A percentile compares a stretch with the other conserved stretches of the same genome.
These are phyloP conservation scores for Trissolcus brochymenae DNA, from an alignment of 2,888 invertebrate species.

Conservation along the genomic window DNA sequence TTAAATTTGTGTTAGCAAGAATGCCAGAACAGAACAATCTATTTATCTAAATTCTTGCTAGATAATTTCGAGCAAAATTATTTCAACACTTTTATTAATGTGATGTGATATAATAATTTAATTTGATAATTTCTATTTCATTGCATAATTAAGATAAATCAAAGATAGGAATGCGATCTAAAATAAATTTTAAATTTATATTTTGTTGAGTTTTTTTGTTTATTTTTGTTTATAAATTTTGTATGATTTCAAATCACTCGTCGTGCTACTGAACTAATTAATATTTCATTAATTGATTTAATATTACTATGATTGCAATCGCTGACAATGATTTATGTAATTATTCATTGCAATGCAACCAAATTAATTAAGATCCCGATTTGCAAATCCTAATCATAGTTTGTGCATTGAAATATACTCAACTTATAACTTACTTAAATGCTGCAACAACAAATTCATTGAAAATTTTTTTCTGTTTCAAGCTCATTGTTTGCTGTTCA, in stretches of 20 bases:
- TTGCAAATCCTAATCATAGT: constrained; percentile 17
- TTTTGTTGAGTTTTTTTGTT: too few relatives aligned
- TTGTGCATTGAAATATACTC: constrained; percentile 1
- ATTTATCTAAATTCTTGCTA: constrained; percentile 6
- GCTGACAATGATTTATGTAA: constrained; percentile 24
- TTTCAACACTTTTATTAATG: neutral
- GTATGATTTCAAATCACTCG: too few relatives aligned
- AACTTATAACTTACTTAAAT: too few relatives aligned
- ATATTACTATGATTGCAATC: constrained; percentile 13
- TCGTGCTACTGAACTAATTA: neutral
- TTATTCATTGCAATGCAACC: constrained; percentile 28
- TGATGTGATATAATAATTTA: too few relatives aligned
- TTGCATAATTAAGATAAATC: too few relatives aligned
- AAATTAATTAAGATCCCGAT: constrained; percentile 15
- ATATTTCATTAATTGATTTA: constrained; percentile 3
- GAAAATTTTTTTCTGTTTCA: too few relatives aligned
- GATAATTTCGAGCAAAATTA: constrained; percentile 1
- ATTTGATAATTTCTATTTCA: too few relatives aligned
- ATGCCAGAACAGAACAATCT: constrained; percentile 11
- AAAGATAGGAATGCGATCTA: too few relatives aligned
- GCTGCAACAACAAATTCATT: too few relatives aligned
- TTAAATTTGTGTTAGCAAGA: constrained; percentile 16
- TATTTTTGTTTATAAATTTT: too few relatives aligned
- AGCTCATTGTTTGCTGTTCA: too few relatives aligned
- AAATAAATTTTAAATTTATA: too few relatives aligned